A percentile compares a stretch with the other conserved stretches of the same genome.
phyloP scores from a whole-genome alignment of 2,797 vertebrate genomes.

The Alcedo atthis region DNA sequence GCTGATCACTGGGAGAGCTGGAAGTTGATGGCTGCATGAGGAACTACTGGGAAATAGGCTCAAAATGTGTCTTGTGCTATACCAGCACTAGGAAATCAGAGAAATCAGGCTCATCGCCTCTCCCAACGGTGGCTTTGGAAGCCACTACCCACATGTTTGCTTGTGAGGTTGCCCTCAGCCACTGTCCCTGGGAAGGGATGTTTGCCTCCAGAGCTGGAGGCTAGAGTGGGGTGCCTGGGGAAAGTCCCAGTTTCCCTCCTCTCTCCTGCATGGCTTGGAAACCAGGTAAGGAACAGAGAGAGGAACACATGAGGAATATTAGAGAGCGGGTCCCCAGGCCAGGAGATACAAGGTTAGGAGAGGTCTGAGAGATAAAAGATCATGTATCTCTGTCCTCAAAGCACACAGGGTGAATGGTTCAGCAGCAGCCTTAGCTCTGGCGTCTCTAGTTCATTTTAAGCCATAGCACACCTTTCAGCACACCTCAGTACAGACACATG shows the following conservation, averaged over 20 bases:
- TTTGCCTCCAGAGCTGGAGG: background rate
- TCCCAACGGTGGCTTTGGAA: fast-evolving
- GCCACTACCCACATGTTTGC: fast-evolving
- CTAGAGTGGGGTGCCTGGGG: fast-evolving
- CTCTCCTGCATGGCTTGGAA: fast-evolving
- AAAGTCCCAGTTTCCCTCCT: background rate
- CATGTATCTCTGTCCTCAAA: background rate
- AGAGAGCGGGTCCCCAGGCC: background rate
- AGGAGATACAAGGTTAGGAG: background rate
- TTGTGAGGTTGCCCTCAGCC: background rate
- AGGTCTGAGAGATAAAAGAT: background rate
- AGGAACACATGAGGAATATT: background rate
- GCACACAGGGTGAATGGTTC: fast-evolving
- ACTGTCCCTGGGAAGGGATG: background rate
- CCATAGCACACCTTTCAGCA: background rate
- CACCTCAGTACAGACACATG: background rate
- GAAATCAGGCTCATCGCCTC: fast-evolving
- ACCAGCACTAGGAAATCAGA: background rate
- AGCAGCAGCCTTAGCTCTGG: background rate
- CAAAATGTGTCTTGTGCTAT: background rate
- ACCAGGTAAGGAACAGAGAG: background rate
- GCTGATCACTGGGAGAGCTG: background rate
- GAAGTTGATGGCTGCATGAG: background rate
- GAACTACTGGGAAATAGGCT: background rate
- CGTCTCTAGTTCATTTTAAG: background rate